Percentiles rank a stretch among this genome's conserved stretches.
phyloP scores from a whole-genome alignment of 1,140 invertebrate species.

The Drosophila chauvacae region DNA sequence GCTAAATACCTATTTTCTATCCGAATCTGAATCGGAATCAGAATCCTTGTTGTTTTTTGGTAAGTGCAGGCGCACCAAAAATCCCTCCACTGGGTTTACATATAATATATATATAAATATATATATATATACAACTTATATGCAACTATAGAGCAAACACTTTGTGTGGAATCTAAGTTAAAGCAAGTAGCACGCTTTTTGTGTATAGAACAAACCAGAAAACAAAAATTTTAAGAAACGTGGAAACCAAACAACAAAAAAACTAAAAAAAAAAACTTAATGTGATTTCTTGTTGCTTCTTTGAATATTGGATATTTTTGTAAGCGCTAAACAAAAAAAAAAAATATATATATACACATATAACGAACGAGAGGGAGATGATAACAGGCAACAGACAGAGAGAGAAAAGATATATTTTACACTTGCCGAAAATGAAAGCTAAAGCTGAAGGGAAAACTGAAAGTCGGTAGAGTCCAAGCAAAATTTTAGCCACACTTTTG shows the following conservation, averaged over 20 bases:
- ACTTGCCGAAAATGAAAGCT: constrained; percentile 21
- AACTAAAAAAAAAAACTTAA: constrained; percentile 59
- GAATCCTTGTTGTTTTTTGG: constrained; percentile 41
- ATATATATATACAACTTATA: constrained; percentile 32
- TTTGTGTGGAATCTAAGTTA: constrained; percentile 45
- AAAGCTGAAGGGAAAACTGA: not conserved
- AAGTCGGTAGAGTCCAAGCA: constrained; percentile 34
- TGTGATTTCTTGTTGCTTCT: constrained; percentile 81
- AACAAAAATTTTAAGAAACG: not conserved
- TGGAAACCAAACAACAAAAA: constrained; percentile 3
- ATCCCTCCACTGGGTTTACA: constrained; percentile 64
- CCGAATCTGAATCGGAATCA: not conserved
- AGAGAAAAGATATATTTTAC: constrained; percentile 50
- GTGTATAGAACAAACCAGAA: constrained; percentile 59
- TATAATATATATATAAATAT: not conserved
- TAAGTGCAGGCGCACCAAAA: constrained; percentile 69
- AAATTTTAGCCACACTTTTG: constrained; percentile 57
- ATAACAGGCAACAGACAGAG: constrained; percentile 31
- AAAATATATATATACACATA: constrained; percentile 45
- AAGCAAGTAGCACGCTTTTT: constrained; percentile 77
- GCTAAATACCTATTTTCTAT: constrained; percentile 22
- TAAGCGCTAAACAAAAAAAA: constrained; percentile 48
- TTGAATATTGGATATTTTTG: constrained; percentile 76
- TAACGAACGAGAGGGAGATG: constrained; percentile 19
- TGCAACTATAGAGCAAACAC: constrained; percentile 35